Conservation (phyloP, 2,797 vertebrate genomes). For the Remorina albescens region DNA sequence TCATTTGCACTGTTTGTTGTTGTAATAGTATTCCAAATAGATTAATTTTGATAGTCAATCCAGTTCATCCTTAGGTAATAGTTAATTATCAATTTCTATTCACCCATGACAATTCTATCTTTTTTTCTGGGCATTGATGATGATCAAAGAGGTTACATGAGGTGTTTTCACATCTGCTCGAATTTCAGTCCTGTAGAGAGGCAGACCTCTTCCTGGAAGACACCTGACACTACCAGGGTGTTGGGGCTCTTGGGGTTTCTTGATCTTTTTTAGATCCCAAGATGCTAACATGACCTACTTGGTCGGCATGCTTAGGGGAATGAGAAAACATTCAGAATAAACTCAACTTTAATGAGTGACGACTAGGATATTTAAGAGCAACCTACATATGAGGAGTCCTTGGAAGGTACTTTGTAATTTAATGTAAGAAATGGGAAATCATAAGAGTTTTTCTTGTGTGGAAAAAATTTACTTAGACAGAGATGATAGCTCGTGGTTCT, state of each 20-base stretch:
- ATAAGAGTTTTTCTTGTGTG: too few species aligned
- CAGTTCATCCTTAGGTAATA: too few species aligned
- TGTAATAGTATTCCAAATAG: neutral
- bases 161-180: constrained; percentile 57
- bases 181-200: constrained; percentile 77
- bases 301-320: constrained; percentile 1
- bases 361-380: neutral
- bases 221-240: constrained; percentile 69
- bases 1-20: neutral
- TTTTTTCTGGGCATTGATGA: constrained; percentile 22
- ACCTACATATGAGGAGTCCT: neutral
- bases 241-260: constrained; percentile 42
- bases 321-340: constrained; percentile 3
- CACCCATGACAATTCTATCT: neutral
- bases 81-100: neutral
- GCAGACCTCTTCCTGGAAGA: constrained; percentile 67
- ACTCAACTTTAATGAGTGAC: neutral
- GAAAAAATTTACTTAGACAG: neutral
- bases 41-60: neutral
- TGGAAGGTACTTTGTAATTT: neutral
- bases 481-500: neutral
- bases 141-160: constrained; percentile 21
- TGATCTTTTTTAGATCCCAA: constrained; percentile 58
- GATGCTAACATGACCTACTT: constrained; percentile 26
- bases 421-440: too few species aligned